Percentiles rank a stretch among this genome's conserved stretches.
Conservation (phyloP, 1,140 invertebrate species). For the Campodea augens region DNA sequence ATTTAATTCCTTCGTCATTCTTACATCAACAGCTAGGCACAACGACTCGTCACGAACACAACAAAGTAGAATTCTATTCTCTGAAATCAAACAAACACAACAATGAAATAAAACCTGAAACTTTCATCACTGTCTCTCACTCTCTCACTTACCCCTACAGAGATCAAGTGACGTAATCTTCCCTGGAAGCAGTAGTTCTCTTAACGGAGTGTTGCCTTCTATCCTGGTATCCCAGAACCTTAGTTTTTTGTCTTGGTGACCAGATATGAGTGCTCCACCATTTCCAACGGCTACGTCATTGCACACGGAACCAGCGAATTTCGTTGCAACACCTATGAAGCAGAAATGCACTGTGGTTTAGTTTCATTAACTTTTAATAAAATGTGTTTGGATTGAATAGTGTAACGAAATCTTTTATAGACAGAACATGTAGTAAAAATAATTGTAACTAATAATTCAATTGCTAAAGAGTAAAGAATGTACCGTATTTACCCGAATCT, state of each 20-base stretch:
- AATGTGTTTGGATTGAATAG: too few species aligned
- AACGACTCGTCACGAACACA: constrained; percentile 89
- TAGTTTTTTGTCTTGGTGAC: constrained; percentile 92
- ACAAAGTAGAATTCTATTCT: constrained; percentile 71
- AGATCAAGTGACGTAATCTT: constrained; percentile 90
- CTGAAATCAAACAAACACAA: too few species aligned
- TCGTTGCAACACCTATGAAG: constrained; percentile 88
- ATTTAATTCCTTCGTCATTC: constrained; percentile 76
- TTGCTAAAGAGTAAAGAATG: too few species aligned
- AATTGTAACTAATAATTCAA: too few species aligned
- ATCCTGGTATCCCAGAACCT: constrained; percentile 84
- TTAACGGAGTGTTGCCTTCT: constrained; percentile 38
- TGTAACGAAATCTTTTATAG: too few species aligned
- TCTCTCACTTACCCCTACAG: constrained; percentile 68
- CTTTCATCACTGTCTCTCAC: too few species aligned
- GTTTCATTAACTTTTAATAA: too few species aligned
- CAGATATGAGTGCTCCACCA: constrained; percentile 78
- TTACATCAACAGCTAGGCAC: constrained; percentile 77
- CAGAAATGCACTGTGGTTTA: too few species aligned
- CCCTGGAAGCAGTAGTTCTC: constrained; percentile 72
- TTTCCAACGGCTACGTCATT: constrained; percentile 85
- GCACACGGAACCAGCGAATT: constrained; percentile 91
- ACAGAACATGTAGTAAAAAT: too few species aligned
- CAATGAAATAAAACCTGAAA: too few species aligned
- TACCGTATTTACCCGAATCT: too few species aligned